Conservation (phyloP, 2,888 invertebrate genomes). For the Cyaniris semiargus region DNA sequence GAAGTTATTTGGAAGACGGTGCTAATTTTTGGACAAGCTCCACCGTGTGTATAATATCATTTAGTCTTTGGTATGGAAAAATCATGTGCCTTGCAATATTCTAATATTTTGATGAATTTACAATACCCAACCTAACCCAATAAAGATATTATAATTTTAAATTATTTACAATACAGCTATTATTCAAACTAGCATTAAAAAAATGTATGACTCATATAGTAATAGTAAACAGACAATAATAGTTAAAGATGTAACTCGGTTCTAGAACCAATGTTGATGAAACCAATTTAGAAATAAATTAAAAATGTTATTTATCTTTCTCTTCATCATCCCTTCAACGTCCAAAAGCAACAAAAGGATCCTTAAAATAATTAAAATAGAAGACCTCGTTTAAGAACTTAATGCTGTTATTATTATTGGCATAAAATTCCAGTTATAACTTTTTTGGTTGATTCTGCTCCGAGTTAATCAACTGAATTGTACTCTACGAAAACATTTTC, state of each 20-base stretch:
- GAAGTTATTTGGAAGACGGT: neutral
- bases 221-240: neutral
- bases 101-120: no score
- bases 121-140: no score
- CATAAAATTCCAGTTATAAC: neutral
- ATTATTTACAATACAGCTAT: no score
- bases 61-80: neutral
- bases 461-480: neutral
- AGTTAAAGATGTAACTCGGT: neutral
- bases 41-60: neutral
- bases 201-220: neutral
- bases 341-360: neutral
- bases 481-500: neutral
- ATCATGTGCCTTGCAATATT: neutral
- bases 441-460: neutral
- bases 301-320: neutral
- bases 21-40: neutral
- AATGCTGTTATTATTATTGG: neutral
- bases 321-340: neutral
- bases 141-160: no score
- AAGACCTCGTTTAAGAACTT: neutral
- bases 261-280: neutral
- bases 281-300: neutral
- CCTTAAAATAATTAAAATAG: neutral
- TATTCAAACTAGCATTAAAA: no score